Evolutionary conservation across 2,888 invertebrate species (phyloP).

Genomic region (Theodoxus fluviatilis): DNA sequence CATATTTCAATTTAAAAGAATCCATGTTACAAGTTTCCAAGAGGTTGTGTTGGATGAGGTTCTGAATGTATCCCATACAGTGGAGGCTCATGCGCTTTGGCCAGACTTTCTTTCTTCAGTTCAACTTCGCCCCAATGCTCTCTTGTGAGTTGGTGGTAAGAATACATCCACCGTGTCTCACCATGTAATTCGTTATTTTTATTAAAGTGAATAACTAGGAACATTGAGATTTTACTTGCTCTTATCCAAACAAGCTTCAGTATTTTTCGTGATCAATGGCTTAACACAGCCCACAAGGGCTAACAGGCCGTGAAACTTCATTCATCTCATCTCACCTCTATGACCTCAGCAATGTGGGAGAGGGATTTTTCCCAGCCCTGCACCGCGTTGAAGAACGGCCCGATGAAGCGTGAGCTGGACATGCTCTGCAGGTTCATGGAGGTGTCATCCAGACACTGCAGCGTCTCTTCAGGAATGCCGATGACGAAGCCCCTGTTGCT

Average conservation of each 20-base stretch:
- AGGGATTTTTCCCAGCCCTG: slow-evolving; percentile 84
- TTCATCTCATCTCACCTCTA: slow-evolving; percentile 74
- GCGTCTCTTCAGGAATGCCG: slow-evolving; percentile 82
- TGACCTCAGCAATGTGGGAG: slow-evolving; percentile 82
- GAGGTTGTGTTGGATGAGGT: background rate
- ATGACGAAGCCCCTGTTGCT: slow-evolving; percentile 82
- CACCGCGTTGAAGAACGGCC: slow-evolving; percentile 82
- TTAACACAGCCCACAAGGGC: too few species aligned
- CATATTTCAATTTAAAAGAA: background rate
- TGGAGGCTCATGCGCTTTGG: too few species aligned
- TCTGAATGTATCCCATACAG: too few species aligned
- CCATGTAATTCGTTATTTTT: too few species aligned
- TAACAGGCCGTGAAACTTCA: slow-evolving; percentile 71
- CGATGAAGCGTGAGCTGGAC: slow-evolving; percentile 75
- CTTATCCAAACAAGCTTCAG: too few species aligned
- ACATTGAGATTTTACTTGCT: too few species aligned
- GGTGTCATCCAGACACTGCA: slow-evolving; percentile 83
- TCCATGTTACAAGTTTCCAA: background rate
- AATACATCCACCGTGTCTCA: too few species aligned
- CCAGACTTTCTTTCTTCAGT: too few species aligned
- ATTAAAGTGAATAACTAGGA: too few species aligned
- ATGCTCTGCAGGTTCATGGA: slow-evolving; percentile 87
- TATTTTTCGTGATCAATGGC: too few species aligned
- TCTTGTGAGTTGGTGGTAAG: too few species aligned
- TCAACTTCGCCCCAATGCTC: too few species aligned